phyloP scores from a whole-genome alignment of 2,113 vertebrate species.

The Varanus salvator region DNA sequence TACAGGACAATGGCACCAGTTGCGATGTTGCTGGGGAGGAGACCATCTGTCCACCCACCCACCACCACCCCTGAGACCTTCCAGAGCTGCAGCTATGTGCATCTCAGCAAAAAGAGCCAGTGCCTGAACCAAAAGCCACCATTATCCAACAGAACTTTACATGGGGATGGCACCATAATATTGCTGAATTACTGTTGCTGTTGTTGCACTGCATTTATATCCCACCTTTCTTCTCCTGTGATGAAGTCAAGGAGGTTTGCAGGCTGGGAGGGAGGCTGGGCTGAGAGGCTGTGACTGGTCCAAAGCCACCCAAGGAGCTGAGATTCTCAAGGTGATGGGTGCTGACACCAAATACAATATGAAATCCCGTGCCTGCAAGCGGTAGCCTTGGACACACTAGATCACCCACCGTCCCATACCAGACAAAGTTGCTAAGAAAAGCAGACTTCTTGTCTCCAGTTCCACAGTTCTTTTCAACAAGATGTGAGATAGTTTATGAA shows the following conservation, averaged over 20 bases:
- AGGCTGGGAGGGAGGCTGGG: too few species aligned
- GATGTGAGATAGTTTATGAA: neutral
- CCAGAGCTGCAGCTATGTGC: neutral
- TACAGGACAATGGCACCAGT: neutral
- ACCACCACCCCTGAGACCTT: neutral
- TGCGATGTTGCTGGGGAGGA: neutral
- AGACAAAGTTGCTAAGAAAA: neutral
- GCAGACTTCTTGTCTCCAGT: neutral
- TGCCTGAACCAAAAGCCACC: neutral
- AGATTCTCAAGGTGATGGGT: too few species aligned
- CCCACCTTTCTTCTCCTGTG: too few species aligned
- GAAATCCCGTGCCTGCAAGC: neutral
- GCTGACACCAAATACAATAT: neutral
- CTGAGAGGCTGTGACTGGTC: too few species aligned
- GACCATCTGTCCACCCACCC: neutral
- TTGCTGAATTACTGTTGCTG: too few species aligned
- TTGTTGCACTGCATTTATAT: too few species aligned
- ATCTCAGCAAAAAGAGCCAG: neutral
- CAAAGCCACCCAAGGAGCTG: too few species aligned
- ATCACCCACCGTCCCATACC: neutral
- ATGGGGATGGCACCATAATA: too few species aligned
- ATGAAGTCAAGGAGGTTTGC: too few species aligned
- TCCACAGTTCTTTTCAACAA: neutral
- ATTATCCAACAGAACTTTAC: too few species aligned
- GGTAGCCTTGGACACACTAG: neutral